phyloP scores from a whole-genome alignment of 2,113 vertebrate species.

The Fregata magnificens region DNA sequence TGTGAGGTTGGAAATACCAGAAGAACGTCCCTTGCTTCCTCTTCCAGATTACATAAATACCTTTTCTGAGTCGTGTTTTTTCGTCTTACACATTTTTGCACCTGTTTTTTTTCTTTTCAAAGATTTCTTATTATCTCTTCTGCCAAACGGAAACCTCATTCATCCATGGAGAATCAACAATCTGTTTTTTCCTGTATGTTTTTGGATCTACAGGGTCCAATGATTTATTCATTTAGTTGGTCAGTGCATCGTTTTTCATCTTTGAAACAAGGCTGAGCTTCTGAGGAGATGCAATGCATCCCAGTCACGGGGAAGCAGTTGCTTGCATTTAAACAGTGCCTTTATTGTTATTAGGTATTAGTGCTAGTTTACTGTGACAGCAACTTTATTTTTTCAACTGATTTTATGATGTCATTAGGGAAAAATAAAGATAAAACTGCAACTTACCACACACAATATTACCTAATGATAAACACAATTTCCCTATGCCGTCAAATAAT shows the following conservation, averaged over 20 bases:
- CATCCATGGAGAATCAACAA: neutral
- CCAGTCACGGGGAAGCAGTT: neutral
- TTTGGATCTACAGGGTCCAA: neutral
- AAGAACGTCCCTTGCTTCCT: neutral
- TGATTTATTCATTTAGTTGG: neutral
- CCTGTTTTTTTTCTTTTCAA: neutral
- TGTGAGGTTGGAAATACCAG: neutral
- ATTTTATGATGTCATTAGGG: neutral
- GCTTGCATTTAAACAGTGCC: neutral
- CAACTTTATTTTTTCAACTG: neutral
- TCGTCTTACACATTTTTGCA: accelerated
- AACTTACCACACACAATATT: neutral
- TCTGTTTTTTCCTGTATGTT: neutral
- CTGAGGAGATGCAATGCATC: neutral
- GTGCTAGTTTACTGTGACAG: neutral
- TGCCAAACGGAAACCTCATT: neutral
- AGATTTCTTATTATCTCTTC: neutral
- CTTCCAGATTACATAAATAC: neutral
- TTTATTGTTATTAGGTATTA: neutral
- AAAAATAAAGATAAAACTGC: neutral
- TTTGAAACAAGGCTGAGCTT: neutral
- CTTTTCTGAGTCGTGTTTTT: neutral
- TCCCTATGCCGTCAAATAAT: accelerated
- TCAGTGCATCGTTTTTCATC: neutral
- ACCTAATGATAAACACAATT: neutral